phyloP scores from a whole-genome alignment of 2,797 vertebrate species.

The Craterocephalus amniculus region DNA sequence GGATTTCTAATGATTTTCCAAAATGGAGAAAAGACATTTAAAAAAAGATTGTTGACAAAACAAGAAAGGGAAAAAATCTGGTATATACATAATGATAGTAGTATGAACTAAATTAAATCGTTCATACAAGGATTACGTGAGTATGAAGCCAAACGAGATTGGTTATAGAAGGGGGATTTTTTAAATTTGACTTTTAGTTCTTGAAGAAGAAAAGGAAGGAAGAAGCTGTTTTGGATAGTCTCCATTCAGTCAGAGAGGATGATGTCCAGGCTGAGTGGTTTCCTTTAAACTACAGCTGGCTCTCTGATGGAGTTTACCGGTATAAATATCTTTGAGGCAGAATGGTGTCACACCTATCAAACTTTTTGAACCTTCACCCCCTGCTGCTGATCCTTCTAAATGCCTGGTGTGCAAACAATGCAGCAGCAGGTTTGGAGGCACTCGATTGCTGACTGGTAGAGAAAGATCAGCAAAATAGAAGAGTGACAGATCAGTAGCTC shows the following conservation, averaged over 20 bases:
- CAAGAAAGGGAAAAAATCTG: no score
- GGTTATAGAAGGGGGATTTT: background rate
- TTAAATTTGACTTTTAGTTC: background rate
- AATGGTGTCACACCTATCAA: background rate
- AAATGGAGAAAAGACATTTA: background rate
- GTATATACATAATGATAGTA: no score
- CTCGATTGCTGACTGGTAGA: background rate
- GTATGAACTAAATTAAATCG: no score
- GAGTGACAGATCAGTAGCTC: background rate
- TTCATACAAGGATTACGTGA: no score
- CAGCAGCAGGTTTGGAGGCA: background rate
- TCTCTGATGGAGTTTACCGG: background rate
- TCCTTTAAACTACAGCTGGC: background rate
- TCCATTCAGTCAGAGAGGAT: background rate
- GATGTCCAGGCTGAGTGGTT: background rate
- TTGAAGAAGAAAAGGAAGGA: background rate
- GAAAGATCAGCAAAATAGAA: background rate
- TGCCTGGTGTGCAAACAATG: background rate
- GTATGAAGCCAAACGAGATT: background rate
- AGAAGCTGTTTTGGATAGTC: background rate
- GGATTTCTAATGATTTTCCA: background rate
- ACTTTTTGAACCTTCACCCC: background rate
- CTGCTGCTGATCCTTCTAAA: background rate
- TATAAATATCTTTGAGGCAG: background rate
- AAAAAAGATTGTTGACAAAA: background rate